A percentile compares a stretch with the other conserved stretches of the same genome.
Evolutionary conservation across 2,888 invertebrate species (phyloP).

Genomic region (Silvanus unidentatus): DNA sequence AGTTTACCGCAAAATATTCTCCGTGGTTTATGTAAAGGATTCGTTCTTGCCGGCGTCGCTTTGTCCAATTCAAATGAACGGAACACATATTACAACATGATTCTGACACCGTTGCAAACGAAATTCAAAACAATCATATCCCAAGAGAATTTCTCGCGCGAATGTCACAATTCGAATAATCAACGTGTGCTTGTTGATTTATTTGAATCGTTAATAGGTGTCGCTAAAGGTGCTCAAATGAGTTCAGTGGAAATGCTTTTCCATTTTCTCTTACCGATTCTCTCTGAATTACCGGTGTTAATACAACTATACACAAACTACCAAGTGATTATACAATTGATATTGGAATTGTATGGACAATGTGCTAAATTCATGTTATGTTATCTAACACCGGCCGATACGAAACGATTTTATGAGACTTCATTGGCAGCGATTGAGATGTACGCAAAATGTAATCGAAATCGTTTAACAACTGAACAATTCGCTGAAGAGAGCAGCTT

Average conservation of each 20-base stretch:
- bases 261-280: constrained; percentile 55
- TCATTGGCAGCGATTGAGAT: constrained; percentile 65
- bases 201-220: constrained; percentile 69
- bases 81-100: constrained; percentile 39
- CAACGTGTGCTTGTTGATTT: constrained; percentile 66
- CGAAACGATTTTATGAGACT: constrained; percentile 60
- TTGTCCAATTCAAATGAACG: constrained; percentile 36
- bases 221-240: constrained; percentile 57
- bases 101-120: constrained; percentile 48
- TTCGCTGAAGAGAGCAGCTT: constrained; percentile 68
- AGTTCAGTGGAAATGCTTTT: constrained; percentile 44
- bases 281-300: constrained; percentile 64
- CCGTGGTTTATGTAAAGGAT: constrained; percentile 64
- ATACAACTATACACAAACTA: constrained; percentile 67
- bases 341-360: constrained; percentile 67
- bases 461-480: constrained; percentile 56
- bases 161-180: constrained; percentile 57
- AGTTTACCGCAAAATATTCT: constrained; percentile 54
- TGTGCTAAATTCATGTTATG: constrained; percentile 66
- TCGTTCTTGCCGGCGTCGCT: constrained; percentile 61
- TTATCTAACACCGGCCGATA: constrained; percentile 55
- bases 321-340: constrained; percentile 69
- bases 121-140: constrained; percentile 52
- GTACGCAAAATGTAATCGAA: constrained; percentile 61
- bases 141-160: constrained; percentile 50